Evolutionary conservation across 2,113 vertebrate species (phyloP).

Genomic region (Tupaia chinensis): DNA sequence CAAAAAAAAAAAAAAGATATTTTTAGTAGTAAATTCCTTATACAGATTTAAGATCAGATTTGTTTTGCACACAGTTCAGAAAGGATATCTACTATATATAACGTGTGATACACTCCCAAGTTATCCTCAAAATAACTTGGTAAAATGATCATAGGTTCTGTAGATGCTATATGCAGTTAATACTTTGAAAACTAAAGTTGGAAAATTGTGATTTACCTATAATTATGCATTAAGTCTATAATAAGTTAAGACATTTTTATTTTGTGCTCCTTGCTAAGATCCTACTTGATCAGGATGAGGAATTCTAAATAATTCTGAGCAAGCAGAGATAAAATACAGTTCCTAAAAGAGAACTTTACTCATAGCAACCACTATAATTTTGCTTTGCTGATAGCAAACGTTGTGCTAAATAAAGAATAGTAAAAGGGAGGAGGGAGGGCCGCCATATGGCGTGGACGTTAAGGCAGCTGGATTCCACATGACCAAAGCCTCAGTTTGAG

Average conservation of each 20-base stretch:
- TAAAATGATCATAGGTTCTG: constrained; percentile 4
- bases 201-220: background rate
- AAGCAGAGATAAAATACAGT: background rate
- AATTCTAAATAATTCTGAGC: constrained; percentile 28
- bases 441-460: too few species aligned
- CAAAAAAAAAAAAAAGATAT: background rate
- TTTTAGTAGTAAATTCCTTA: constrained; percentile 39
- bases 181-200: constrained; percentile 31
- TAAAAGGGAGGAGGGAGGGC: background rate
- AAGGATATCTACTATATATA: constrained; percentile 2
- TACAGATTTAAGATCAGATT: constrained; percentile 8
- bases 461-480: too few species aligned
- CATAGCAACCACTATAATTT: constrained; percentile 12
- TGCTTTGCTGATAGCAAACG: background rate
- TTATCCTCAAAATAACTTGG: constrained; percentile 46
- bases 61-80: constrained; percentile 31
- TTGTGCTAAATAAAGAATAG: background rate
- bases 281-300: background rate
- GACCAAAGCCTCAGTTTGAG: too few species aligned
- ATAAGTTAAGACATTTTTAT: constrained; percentile 22
- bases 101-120: background rate
- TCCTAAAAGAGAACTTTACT: background rate
- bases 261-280: constrained; percentile 6
- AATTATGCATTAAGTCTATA: background rate
- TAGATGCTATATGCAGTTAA: constrained; percentile 1